Evolutionary conservation across 2,888 invertebrate species (phyloP), one percentile per base, ranked within the genome.

Genomic region (Athalia cordata): DNA sequence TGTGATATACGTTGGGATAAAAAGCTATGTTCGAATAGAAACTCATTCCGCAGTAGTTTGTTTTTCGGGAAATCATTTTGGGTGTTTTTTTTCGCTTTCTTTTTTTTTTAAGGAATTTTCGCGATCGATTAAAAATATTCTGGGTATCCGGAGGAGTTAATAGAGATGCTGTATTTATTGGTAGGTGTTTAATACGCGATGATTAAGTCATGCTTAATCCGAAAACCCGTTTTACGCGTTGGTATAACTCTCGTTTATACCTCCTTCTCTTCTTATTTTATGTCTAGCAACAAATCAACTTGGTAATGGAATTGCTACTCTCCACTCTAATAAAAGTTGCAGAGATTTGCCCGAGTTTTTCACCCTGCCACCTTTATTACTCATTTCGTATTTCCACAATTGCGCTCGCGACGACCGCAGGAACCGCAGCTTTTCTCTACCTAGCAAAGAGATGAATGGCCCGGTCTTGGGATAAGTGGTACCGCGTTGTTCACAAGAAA

Each of bases 281-380:
- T 78, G 70, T 72, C 78, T 70, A 70, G 78, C 78, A 78, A 78
- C 78, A 78, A 78, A 78, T 78, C 78, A 78, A 78, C 59, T 61
- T 45, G 78, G 78, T 78, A 78, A 78, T 78, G 78, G 78, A 78
- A 78, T 78, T 78, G 78, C 78, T 70, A 70, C 78, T 78, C 78
- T 74, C 78, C 50, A 64, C 64, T 78, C 78, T 78, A 78, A 78
- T 78, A 78, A 78, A 78, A 78, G 78, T 78, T 78, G 72, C 78
- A 62, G 72, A 78, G 78, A 78, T 78, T 78, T 72, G 43, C 78
- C 52, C 64, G 72, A 78, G 78, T 78, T 72, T 78, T 74, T 72
- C 64, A 74, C 13, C 61, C 72, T 45, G 49, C 72, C 72, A 74
- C 72, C 72, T 74, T 78, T 78, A 78, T 78, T 78, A 78, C 78